These are phyloP conservation scores for Anguilla japonica DNA, from an alignment of 2,113 vertebrate species.

Conservation along the genomic window DNA sequence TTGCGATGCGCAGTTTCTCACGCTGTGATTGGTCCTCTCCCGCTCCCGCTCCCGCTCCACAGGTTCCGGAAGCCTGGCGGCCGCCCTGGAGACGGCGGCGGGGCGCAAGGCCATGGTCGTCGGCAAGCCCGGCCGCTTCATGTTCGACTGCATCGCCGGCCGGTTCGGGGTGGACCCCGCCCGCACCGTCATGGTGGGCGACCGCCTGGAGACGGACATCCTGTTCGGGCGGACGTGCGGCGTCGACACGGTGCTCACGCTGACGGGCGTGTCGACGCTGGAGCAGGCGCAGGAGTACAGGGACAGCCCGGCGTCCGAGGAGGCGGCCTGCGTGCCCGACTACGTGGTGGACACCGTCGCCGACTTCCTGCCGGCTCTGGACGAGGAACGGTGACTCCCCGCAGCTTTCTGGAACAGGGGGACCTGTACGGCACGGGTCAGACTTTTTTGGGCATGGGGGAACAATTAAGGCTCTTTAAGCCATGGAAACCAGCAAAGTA, in stretches of 20 bases:
- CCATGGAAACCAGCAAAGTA: too few species aligned
- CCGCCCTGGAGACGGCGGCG: constrained; percentile 82
- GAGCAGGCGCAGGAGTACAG: constrained; percentile 83
- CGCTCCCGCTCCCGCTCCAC: constrained; percentile 17
- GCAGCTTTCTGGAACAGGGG: background rate
- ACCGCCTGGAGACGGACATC: constrained; percentile 89
- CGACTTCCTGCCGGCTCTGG: constrained; percentile 83
- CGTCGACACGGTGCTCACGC: constrained; percentile 86
- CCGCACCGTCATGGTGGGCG: constrained; percentile 86
- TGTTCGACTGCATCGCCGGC: constrained; percentile 89
- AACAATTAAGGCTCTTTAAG: too few species aligned
- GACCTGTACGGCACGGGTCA: too few species aligned
- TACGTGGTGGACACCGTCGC: constrained; percentile 90
- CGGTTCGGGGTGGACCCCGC: constrained; percentile 79
- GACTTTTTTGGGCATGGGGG: background rate
- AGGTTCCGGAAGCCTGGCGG: constrained; percentile 86
- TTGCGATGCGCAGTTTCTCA: too few species aligned
- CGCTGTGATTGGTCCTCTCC: background rate
- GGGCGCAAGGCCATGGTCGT: constrained; percentile 85
- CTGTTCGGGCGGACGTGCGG: constrained; percentile 90
- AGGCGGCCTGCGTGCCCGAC: constrained; percentile 80
- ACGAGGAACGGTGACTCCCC: constrained; percentile 51
- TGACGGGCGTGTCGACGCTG: constrained; percentile 84
- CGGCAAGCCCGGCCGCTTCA: constrained; percentile 89
- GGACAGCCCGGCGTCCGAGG: constrained; percentile 67